phyloP scores from a whole-genome alignment of 2,888 invertebrate genomes.

The Syrphus vitripennis region DNA sequence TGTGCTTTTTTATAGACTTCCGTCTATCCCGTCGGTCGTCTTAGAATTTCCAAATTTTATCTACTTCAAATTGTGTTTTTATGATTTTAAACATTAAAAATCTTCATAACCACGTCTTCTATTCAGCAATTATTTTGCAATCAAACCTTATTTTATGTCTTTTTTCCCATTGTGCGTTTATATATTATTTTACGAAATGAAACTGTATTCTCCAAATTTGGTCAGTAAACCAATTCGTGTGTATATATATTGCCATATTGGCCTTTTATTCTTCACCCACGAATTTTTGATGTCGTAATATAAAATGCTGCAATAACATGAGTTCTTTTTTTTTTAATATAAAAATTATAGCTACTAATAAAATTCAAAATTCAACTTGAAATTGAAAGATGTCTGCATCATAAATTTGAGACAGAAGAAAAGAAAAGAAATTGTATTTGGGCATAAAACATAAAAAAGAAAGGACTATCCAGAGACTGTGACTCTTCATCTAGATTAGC shows the following conservation, averaged over 20 bases:
- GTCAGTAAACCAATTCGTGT: constrained; percentile 10
- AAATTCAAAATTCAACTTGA: constrained; percentile 44
- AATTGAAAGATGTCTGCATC: constrained; percentile 60
- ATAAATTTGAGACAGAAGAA: constrained; percentile 30
- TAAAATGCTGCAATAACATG: constrained; percentile 63
- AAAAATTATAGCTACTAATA: constrained; percentile 57
- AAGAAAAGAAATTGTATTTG: constrained; percentile 13
- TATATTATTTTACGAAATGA: background rate
- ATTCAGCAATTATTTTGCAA: constrained; percentile 15
- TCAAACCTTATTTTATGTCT: background rate
- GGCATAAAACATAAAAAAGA: background rate
- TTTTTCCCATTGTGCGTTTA: background rate
- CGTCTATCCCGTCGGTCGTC: no score
- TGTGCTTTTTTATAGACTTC: background rate
- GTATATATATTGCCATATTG: background rate
- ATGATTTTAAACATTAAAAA: background rate
- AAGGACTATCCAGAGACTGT: constrained; percentile 1
- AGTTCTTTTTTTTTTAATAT: constrained; percentile 29
- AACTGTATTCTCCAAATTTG: background rate
- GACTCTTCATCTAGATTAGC: constrained; percentile 47
- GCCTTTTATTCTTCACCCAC: constrained; percentile 9
- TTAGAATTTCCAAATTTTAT: background rate
- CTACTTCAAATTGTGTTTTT: background rate
- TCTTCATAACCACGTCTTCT: background rate
- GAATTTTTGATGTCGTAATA: constrained; percentile 36